A percentile compares a stretch with the other conserved stretches of the same genome.
These are phyloP conservation scores for Tamandua tetradactyla DNA, from an alignment of 2,797 vertebrate genomes.

Conservation along the genomic window DNA sequence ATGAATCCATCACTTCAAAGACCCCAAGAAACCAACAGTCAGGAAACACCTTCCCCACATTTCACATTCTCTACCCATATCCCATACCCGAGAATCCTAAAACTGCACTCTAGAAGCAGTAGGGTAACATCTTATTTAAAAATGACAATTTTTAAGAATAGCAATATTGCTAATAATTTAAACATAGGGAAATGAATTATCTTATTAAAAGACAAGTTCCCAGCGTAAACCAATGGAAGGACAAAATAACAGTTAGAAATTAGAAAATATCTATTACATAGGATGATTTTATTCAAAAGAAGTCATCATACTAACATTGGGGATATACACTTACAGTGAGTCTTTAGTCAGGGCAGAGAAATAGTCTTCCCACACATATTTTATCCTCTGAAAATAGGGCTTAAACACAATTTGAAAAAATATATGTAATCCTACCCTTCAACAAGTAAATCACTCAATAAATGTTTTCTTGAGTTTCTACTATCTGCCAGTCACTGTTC, in stretches of 20 bases:
- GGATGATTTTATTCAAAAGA: neutral
- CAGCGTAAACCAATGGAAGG: neutral
- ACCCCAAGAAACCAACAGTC: neutral
- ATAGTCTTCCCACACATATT: neutral
- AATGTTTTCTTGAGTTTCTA: neutral
- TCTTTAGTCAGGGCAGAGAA: neutral
- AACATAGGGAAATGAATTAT: neutral
- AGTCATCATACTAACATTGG: neutral
- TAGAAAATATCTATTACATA: neutral
- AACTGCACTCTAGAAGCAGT: neutral
- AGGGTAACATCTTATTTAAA: neutral
- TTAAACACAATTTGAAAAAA: neutral
- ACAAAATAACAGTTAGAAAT: neutral
- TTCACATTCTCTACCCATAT: neutral
- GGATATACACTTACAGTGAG: neutral
- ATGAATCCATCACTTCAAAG: neutral
- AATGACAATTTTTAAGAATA: neutral
- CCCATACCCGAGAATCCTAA: neutral
- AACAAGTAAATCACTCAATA: neutral
- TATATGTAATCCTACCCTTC: neutral
- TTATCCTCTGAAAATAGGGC: neutral
- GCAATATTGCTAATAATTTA: neutral
- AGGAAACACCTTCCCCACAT: neutral
- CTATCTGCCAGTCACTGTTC: neutral
- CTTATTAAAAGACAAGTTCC: neutral